Evolutionary conservation across 2,113 vertebrate species (phyloP).

Genomic region (Campylorhamphus procurvoides): DNA sequence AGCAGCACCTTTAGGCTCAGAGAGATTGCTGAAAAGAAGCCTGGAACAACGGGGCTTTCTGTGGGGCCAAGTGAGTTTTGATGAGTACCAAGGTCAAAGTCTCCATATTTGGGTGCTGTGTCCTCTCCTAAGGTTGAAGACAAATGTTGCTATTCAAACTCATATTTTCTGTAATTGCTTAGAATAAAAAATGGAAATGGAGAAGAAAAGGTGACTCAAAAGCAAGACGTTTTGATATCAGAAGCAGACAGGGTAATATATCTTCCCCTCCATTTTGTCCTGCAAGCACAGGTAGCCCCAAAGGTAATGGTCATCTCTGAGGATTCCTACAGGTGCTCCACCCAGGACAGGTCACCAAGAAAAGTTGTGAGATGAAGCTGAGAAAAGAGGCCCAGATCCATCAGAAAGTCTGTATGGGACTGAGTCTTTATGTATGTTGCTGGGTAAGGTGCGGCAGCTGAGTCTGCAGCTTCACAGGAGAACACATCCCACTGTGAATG

Average conservation of each 20-base stretch:
- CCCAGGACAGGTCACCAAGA: neutral
- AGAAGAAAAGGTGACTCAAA: neutral
- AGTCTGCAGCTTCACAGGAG: neutral
- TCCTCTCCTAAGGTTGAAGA: neutral
- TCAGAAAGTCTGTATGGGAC: neutral
- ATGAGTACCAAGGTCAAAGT: neutral
- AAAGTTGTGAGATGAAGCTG: accelerated
- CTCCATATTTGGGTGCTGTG: neutral
- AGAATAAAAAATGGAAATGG: neutral
- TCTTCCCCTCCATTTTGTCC: neutral
- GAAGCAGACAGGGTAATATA: neutral
- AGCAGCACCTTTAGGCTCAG: neutral
- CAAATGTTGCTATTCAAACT: neutral
- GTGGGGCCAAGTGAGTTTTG: neutral
- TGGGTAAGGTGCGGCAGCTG: neutral
- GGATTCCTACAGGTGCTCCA: neutral
- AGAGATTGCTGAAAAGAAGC: neutral
- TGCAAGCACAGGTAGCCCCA: neutral
- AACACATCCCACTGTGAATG: neutral
- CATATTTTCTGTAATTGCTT: neutral
- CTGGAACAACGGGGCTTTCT: neutral
- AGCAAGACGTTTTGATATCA: neutral
- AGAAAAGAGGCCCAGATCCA: neutral
- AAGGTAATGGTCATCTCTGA: neutral
- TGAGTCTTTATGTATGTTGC: accelerated